Percentiles rank a stretch among this genome's conserved stretches.
These are phyloP conservation scores for Rutpela maculata DNA, from an alignment of 2,888 invertebrate species.

Conservation along the genomic window DNA sequence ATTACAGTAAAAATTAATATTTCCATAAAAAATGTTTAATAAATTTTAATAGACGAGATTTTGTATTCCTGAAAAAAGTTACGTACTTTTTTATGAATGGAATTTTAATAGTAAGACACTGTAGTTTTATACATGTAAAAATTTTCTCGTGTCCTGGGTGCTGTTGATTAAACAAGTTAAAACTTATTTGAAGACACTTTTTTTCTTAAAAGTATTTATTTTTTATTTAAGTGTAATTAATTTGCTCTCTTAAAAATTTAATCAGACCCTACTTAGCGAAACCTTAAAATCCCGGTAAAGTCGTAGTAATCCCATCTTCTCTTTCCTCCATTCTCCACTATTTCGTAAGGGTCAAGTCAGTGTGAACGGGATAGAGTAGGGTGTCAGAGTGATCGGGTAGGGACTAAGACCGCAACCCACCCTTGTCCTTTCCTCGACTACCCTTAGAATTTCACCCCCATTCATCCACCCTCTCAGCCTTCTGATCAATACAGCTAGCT, in stretches of 20 bases:
- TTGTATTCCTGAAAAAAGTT: too few relatives aligned
- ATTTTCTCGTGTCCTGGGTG: too few relatives aligned
- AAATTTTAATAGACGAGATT: too few relatives aligned
- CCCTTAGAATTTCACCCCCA: conserved; percentile 69
- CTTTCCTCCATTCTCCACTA: conserved; percentile 56
- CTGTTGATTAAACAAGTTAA: too few relatives aligned
- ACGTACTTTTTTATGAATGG: too few relatives aligned
- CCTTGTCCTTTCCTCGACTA: conserved; percentile 73
- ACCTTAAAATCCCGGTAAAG: conserved; percentile 37
- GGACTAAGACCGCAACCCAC: conserved; percentile 74
- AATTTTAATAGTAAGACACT: too few relatives aligned
- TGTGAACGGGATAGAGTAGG: conserved; percentile 62
- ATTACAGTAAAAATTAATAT: too few relatives aligned
- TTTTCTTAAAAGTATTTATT: not conserved
- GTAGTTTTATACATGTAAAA: too few relatives aligned
- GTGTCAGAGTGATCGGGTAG: conserved; percentile 70
- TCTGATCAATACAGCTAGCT: conserved; percentile 75
- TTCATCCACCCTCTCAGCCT: conserved; percentile 64
- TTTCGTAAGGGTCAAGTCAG: conserved; percentile 65
- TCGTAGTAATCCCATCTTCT: conserved; percentile 46
- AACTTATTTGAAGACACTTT: not conserved
- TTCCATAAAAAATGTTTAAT: too few relatives aligned
- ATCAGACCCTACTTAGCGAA: conserved; percentile 13
- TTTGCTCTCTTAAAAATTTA: conserved; percentile 4
- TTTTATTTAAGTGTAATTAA: not conserved